These are phyloP conservation scores for Drosophila asahinai DNA, from an alignment of 1,140 invertebrate species.

Conservation along the genomic window DNA sequence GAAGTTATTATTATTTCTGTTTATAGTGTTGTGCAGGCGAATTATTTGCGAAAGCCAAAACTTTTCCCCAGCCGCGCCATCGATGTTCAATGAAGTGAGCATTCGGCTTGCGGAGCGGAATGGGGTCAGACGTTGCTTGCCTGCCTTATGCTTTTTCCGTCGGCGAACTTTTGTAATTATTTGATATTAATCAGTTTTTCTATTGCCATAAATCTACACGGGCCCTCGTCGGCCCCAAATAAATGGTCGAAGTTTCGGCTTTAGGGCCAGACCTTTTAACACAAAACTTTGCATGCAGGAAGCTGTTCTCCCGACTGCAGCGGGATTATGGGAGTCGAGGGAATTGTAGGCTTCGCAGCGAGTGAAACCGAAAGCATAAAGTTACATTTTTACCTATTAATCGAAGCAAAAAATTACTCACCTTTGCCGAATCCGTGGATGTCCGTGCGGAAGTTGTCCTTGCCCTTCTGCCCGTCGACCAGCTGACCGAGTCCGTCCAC, in stretches of 20 bases:
- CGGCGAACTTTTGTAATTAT: slow-evolving; percentile 82
- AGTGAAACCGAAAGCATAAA: background rate
- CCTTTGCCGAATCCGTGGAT: slow-evolving; percentile 89
- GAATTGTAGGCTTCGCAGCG: background rate
- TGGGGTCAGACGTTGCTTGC: slow-evolving; percentile 42
- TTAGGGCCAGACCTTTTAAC: slow-evolving; percentile 1
- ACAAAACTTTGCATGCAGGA: slow-evolving; percentile 27
- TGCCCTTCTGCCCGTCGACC: slow-evolving; percentile 93
- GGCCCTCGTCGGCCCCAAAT: slow-evolving; percentile 23
- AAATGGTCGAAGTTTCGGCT: slow-evolving; percentile 52
- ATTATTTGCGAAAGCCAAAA: slow-evolving; percentile 71
- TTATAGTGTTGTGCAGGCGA: slow-evolving; percentile 69
- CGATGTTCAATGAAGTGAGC: slow-evolving; percentile 71
- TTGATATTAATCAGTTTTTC: slow-evolving; percentile 83
- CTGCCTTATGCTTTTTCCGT: slow-evolving; percentile 67
- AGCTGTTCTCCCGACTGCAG: slow-evolving; percentile 8
- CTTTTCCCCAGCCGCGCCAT: slow-evolving; percentile 21
- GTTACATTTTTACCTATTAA: background rate
- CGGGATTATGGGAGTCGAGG: background rate
- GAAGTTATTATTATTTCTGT: slow-evolving; percentile 77
- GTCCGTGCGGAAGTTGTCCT: slow-evolving; percentile 92
- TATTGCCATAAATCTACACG: slow-evolving; percentile 68
- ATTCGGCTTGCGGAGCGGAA: slow-evolving; percentile 10
- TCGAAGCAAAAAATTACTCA: slow-evolving; percentile 81
- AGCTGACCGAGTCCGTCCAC: slow-evolving; percentile 96